Base-by-base conservation (phyloP, 2,888 invertebrate species). In the Pinctada fucata region DNA sequence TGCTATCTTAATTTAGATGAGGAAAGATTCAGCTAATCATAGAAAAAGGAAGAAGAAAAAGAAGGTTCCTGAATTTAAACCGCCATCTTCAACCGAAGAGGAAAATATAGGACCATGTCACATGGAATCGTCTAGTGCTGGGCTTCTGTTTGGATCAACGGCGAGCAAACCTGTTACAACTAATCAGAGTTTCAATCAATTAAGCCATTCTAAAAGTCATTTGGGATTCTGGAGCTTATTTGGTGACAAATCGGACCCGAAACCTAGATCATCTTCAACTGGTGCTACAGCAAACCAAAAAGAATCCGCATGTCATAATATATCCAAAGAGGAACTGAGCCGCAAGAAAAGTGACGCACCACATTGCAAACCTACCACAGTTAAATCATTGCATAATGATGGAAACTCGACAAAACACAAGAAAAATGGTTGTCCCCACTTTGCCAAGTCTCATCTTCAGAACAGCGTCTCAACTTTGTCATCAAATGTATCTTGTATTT, bases 111-210 rank as follows among this genome's bases (percentile, higher is more conserved):
- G 31, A 10, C 48, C 13, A 13, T 50, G 64, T 13, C 64, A 71
- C 31, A 69, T 65, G 10, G 70, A 63, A 6, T 63, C 50, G 45
- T 74, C 73, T 67, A 78, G 80, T 74, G 83, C 83, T 8, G 83
- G 83, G 10, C 68, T 83, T 49, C 72, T 83, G 70, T 83, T 83
- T 76, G 82, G 82, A 6, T 71, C 78, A 13, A 72, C 70, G 16
- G 13, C 66, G 58, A 69, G 50, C 16, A 71, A 74, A 31, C 10
- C 70, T n/a, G 50, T 58, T 2, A 48, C 69, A 3, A 58, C 69
- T 31, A 51, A 48, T 3, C 50, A 64, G 10, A 16, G 10, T 5
- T 52, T 16, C 49, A 64, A 63, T 31, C 2, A 3, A 6, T 3
- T 70, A 2, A 76, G 58, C 16, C 47, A 64, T n/a, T 69, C 76